Base-by-base conservation (phyloP, 2,113 vertebrate species). In the Apodemus speciosus region DNA sequence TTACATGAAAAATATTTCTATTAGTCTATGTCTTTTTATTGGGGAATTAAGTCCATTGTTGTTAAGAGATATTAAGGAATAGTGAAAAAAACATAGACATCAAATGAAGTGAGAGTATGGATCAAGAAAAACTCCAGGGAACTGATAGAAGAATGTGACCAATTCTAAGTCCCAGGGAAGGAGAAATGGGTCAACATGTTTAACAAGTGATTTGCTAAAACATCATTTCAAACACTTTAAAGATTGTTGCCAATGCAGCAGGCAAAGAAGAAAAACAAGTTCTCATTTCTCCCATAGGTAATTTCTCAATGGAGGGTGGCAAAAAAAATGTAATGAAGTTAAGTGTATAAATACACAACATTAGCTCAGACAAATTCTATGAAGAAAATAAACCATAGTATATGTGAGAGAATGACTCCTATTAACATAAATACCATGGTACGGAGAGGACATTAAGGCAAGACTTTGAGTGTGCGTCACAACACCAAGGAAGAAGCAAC, bases 51-150 rank as follows among this genome's bases (percentile, higher is more conserved):
- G 43, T 46, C 43, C 43, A 46, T 46, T 46, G 43, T 4, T 46
- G 43, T 46, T 46, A 46, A 46, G 43, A 46, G 43, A 46, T 46
- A 46, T 46, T 46, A 46, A 46, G 43, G 43, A 46, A 46, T 46
- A 46, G 43, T 46, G 43, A 46, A 46, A 3, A 46, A 66, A 79
- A 79, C 93, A 68, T 38, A 71, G 43, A 71, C 13, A 92, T 92
- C 85, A 84, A 90, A 84, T 91, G 80, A 90, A 72, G 11, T 20
- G 81, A 90, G 27, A 66, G 77, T 4, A 56, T 56, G 25, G 85
- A 72, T 81, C 35, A 85, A 92, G 62, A 69, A 93, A 89, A 76
- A 0, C 9, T 71, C 38, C 51, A 76, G 27, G 60, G 23, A 95
- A 62, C 3, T 90, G 85, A 79, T 35, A 51, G 25, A 89, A 62